phyloP scores from a whole-genome alignment of 2,888 invertebrate genomes.

The Lasioglossum marginatum region DNA sequence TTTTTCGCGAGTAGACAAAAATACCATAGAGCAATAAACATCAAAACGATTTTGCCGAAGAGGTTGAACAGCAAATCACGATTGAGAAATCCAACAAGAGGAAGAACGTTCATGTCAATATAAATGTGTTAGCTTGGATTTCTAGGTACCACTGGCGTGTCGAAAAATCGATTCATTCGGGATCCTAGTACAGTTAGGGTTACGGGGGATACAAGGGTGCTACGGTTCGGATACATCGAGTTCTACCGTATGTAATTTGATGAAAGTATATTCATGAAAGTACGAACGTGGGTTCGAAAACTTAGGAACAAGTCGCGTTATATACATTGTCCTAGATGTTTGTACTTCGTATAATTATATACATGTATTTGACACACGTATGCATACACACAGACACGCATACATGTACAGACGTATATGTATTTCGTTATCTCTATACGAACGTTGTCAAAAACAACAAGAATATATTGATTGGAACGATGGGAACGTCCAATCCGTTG shows the following conservation, averaged over 20 bases:
- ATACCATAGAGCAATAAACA: not conserved
- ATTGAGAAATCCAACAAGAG: not conserved
- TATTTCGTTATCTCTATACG: slow-evolving; percentile 54
- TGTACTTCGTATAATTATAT: slow-evolving; percentile 53
- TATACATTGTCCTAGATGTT: slow-evolving; percentile 62
- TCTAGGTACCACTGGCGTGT: not conserved
- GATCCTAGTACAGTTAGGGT: slow-evolving; percentile 24
- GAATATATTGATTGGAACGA: slow-evolving; percentile 21
- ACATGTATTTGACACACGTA: slow-evolving; percentile 48
- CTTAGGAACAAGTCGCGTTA: slow-evolving; percentile 51
- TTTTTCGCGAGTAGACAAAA: not conserved
- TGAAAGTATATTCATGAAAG: slow-evolving; percentile 63
- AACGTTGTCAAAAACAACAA: slow-evolving; percentile 33
- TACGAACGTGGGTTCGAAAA: slow-evolving; percentile 50
- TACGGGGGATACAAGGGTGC: slow-evolving; percentile 15
- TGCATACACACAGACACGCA: slow-evolving; percentile 25
- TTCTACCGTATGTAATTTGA: slow-evolving; percentile 53
- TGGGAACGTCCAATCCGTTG: slow-evolving; percentile 22
- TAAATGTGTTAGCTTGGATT: slow-evolving; percentile 22
- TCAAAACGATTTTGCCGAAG: slow-evolving; percentile 13
- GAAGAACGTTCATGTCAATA: slow-evolving; percentile 34
- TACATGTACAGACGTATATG: slow-evolving; percentile 34
- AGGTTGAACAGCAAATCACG: not conserved
- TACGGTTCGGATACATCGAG: slow-evolving; percentile 52
- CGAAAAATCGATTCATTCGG: slow-evolving; percentile 4